A percentile compares a stretch with the other conserved stretches of the same genome.
phyloP scores from a whole-genome alignment of 1,140 invertebrate genomes.

The Drosophila erecta region DNA sequence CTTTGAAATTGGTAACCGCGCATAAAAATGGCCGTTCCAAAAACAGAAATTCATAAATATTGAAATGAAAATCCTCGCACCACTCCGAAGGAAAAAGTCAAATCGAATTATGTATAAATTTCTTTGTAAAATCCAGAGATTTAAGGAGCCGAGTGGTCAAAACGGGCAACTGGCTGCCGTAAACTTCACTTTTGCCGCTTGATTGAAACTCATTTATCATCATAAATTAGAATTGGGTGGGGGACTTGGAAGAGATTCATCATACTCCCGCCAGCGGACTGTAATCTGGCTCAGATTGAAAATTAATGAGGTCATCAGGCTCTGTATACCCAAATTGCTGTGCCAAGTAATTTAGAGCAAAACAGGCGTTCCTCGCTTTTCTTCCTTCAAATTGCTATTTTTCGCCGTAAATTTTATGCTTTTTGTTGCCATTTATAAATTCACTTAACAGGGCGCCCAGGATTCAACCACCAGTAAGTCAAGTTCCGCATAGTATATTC shows the following conservation, averaged over 20 bases:
- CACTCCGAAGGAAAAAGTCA: conserved; percentile 33
- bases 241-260: conserved; percentile 63
- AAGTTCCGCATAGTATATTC: background rate
- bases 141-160: conserved; percentile 46
- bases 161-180: conserved; percentile 32
- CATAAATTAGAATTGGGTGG: conserved; percentile 67
- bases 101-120: conserved; percentile 75
- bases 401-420: conserved; percentile 12
- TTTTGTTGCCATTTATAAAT: conserved; percentile 54
- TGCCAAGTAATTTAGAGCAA: conserved; percentile 35
- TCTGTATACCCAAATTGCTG: conserved; percentile 33
- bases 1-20: conserved; percentile 18
- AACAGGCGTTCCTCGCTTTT: background rate
- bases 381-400: conserved; percentile 9
- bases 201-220: conserved; percentile 84
- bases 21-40: conserved; percentile 9
- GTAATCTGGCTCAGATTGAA: conserved; percentile 83
- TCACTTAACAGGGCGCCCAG: conserved; percentile 27
- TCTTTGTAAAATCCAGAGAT: conserved; percentile 55
- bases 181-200: conserved; percentile 79
- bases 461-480: conserved; percentile 25
- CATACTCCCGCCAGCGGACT: conserved; percentile 54
- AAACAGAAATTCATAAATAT: conserved; percentile 70
- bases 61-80: conserved; percentile 70
- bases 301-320: conserved; percentile 84